These are phyloP conservation scores for Crotalus viridis DNA, from an alignment of 2,113 vertebrate species.

Conservation along the genomic window DNA sequence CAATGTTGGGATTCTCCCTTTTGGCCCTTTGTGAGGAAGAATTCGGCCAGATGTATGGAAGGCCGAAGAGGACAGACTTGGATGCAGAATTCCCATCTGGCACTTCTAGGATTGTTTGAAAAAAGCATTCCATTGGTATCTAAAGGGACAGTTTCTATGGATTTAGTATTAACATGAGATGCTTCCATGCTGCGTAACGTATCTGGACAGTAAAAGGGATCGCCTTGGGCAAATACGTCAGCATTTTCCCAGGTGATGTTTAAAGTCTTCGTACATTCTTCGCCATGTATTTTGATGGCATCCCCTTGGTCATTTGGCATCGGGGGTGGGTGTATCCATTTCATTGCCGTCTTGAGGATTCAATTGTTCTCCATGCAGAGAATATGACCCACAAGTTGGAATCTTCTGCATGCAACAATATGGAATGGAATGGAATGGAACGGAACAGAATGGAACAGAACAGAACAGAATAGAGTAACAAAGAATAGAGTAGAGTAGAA, in stretches of 20 bases:
- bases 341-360: background rate
- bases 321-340: background rate
- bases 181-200: background rate
- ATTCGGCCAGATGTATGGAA: background rate
- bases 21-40: conserved; percentile 28
- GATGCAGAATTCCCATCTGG: background rate
- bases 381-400: too few relatives aligned
- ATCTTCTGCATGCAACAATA: too few relatives aligned
- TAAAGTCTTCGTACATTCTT: background rate
- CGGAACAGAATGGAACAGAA: too few relatives aligned
- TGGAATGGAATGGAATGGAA: too few relatives aligned
- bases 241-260: background rate
- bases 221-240: background rate
- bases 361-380: too few relatives aligned
- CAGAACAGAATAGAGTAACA: too few relatives aligned
- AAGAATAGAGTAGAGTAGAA: too few relatives aligned
- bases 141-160: background rate
- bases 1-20: conserved; percentile 11
- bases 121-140: background rate
- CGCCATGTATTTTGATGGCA: background rate
- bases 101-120: background rate
- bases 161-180: background rate
- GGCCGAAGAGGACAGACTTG: background rate
- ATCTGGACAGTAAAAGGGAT: background rate
- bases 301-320: background rate